Evolutionary conservation across 2,113 vertebrate species (phyloP), one percentile per base, ranked within the genome.

Genomic region (Nibea coibor): DNA sequence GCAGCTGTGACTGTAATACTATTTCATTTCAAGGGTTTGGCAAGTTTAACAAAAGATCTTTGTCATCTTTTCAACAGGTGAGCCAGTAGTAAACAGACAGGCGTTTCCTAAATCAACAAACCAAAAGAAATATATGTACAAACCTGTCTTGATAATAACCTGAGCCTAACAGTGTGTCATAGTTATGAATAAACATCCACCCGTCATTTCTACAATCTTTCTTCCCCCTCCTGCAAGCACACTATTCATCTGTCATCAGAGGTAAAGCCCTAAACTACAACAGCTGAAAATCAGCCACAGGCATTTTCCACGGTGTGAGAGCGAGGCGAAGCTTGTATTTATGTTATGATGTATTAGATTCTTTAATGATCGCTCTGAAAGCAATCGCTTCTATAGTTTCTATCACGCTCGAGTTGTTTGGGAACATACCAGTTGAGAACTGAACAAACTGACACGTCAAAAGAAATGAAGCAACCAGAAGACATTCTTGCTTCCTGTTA

Each of bases 41-140:
- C 68, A 63, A 54, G 42, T 47, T 85, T 26, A 59, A 84, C 85
- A 82, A 84, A 76, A 66, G 75, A 72, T 78, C 48, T 68, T 63
- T 70, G 48, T 67, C 22, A 64, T 59, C 71, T 56, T 69, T 74
- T 81, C 78, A 82, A 72, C 69, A 26, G 62, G 65, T 62, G 28
- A 80, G 62, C 54, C 53, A 31, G 45, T 35, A 39, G 19, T 74
- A 66, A 85, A 83, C 22, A 76, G 47, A 67, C 65, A 58, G 83
- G 84, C 78, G 7, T 91, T 79, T 80, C 79, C 51, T 69, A 82
- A 81, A 78, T 43, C 65, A 75, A 86, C 80, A 81, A 67, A 85
- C 53, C 43, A 31, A 51, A 76, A 71, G 31, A 35, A 22, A 35
- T 9, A n/a, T 45, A 56, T 0, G 63, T 20, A 80, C 67, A 78